These are phyloP conservation scores for Cryptoprocta ferox DNA, from an alignment of 2,797 vertebrate genomes.

Conservation along the genomic window DNA sequence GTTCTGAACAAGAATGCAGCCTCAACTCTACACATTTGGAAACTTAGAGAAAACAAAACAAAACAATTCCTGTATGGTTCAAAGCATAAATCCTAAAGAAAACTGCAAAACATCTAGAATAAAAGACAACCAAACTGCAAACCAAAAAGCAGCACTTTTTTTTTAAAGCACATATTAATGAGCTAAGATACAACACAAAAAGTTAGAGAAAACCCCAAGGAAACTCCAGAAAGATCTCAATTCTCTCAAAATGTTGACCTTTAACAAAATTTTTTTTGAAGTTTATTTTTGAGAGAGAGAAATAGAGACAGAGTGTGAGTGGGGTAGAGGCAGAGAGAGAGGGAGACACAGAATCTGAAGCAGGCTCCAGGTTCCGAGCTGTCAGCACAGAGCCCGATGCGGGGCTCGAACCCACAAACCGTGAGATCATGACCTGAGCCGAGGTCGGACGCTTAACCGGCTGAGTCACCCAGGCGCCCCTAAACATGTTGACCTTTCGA, in stretches of 20 bases:
- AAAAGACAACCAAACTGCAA: constrained; percentile 1
- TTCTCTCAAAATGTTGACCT: constrained; percentile 22
- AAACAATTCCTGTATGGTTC: not conserved
- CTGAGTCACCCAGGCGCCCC: too few species aligned
- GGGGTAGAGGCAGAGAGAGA: too few species aligned
- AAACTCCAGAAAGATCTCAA: not conserved
- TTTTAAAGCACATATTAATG: not conserved
- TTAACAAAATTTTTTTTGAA: not conserved
- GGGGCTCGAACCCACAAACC: too few species aligned
- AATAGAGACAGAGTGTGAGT: too few species aligned
- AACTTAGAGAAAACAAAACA: not conserved
- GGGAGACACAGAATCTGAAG: too few species aligned
- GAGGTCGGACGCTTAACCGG: too few species aligned
- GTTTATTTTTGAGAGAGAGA: too few species aligned
- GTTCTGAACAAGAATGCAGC: not conserved
- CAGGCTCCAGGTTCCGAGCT: too few species aligned
- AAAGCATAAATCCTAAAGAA: constrained; percentile 12
- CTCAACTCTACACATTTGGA: not conserved
- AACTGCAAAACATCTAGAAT: not conserved
- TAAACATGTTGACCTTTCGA: constrained; percentile 12
- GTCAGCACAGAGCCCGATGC: too few species aligned
- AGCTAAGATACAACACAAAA: not conserved
- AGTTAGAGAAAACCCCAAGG: not conserved
- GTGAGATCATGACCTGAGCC: too few species aligned
- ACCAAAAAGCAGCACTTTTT: constrained; percentile 7